phyloP scores from a whole-genome alignment of 2,888 invertebrate species.

The Coleophora deauratella region DNA sequence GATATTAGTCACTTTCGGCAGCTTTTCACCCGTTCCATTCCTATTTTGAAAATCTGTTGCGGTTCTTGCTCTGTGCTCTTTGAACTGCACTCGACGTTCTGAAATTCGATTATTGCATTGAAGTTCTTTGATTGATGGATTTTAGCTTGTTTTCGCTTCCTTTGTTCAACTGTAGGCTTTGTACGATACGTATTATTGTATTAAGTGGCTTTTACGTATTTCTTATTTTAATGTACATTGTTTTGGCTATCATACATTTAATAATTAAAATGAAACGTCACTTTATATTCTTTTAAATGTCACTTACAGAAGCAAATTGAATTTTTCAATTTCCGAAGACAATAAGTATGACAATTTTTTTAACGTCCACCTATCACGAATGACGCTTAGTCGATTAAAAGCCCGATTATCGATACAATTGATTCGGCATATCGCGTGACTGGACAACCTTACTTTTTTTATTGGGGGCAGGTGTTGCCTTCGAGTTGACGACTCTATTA shows the following conservation, averaged over 20 bases:
- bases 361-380: conserved; percentile 46
- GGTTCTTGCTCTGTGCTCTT: conserved; percentile 62
- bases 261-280: no score
- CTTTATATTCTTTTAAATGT: no score
- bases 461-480: conserved; percentile 36
- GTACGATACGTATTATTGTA: no score
- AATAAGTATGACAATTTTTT: conserved; percentile 18
- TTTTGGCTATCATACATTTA: neutral
- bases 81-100: conserved; percentile 62
- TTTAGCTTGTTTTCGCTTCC: conserved; percentile 46
- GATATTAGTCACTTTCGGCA: conserved; percentile 52
- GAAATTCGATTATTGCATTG: conserved; percentile 66
- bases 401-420: conserved; percentile 50
- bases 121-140: conserved; percentile 69
- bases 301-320: conserved; percentile 15
- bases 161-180: conserved; percentile 41
- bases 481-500: conserved; percentile 15
- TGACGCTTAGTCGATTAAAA: conserved; percentile 32
- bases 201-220: conserved; percentile 45
- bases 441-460: conserved; percentile 18
- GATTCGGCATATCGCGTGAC: conserved; percentile 51
- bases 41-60: conserved; percentile 55
- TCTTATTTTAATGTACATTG: conserved; percentile 4
- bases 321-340: conserved; percentile 7
- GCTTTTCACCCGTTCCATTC: conserved; percentile 35